Conservation (phyloP, 2,113 vertebrate genomes). For the Neodontobutis hainanensis region DNA sequence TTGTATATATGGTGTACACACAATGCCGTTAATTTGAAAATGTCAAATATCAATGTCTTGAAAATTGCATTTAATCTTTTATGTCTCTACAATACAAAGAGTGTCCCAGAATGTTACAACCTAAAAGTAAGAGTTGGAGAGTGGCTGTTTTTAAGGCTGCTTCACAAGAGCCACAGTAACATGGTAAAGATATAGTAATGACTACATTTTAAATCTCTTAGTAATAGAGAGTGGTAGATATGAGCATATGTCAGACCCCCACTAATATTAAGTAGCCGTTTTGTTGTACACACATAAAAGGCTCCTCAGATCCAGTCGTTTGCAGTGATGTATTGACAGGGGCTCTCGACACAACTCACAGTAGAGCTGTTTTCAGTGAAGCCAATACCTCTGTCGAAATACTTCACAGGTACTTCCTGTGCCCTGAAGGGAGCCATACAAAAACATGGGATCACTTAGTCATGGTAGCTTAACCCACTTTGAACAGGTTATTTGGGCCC, state of each 20-base stretch:
- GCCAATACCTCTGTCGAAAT: constrained; percentile 43
- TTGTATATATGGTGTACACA: too few species aligned
- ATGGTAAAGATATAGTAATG: too few species aligned
- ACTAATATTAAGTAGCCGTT: not conserved
- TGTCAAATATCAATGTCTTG: too few species aligned
- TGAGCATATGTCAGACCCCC: not conserved
- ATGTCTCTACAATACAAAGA: too few species aligned
- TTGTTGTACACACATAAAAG: constrained; percentile 11
- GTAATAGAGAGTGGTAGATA: not conserved
- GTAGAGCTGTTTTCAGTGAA: constrained; percentile 46
- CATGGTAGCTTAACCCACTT: constrained; percentile 47
- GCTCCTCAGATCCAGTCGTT: not conserved
- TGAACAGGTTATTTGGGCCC: constrained; percentile 28
- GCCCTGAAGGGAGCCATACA: constrained; percentile 44
- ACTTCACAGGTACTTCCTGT: constrained; percentile 62
- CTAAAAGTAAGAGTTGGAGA: too few species aligned
- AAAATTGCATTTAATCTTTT: too few species aligned
- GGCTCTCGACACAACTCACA: constrained; percentile 36
- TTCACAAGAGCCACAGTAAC: too few species aligned
- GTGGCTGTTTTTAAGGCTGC: too few species aligned
- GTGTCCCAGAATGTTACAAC: too few species aligned
- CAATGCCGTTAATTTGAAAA: too few species aligned
- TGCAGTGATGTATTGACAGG: constrained; percentile 28
- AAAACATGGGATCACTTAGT: constrained; percentile 62
- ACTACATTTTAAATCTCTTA: not conserved